Conservation (phyloP, 2,113 vertebrate species). For the Trinectes maculatus region DNA sequence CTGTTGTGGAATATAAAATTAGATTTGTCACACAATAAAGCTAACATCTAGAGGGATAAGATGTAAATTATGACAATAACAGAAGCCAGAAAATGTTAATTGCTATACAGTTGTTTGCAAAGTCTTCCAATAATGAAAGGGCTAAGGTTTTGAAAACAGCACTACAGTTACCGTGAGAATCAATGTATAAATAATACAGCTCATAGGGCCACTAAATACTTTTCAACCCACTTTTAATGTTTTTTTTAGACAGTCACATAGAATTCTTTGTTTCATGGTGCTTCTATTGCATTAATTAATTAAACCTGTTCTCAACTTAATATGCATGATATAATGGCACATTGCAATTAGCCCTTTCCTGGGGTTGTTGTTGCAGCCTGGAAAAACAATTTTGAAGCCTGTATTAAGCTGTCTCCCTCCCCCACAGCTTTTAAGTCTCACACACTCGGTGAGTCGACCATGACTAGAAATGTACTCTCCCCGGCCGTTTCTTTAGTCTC, state of each 20-base stretch:
- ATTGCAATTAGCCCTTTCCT: slow-evolving; percentile 13
- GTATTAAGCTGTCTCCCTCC: slow-evolving; percentile 8
- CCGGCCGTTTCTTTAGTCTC: slow-evolving; percentile 22
- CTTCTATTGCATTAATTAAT: slow-evolving; percentile 20
- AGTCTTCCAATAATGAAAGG: slow-evolving; percentile 8
- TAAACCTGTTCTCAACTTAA: slow-evolving; percentile 14
- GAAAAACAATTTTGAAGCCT: slow-evolving; percentile 11
- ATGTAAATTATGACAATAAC: slow-evolving; percentile 9
- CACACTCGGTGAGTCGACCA: not conserved
- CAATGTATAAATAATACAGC: not conserved
- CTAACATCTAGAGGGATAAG: slow-evolving; percentile 1
- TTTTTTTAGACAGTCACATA: slow-evolving; percentile 24
- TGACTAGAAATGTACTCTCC: slow-evolving; percentile 2
- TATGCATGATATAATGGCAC: slow-evolving; percentile 3
- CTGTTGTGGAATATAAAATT: not conserved
- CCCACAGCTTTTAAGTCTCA: slow-evolving; percentile 14
- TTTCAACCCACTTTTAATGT: not conserved
- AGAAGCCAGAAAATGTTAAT: slow-evolving; percentile 16
- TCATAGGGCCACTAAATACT: slow-evolving; percentile 9
- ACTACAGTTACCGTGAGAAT: slow-evolving; percentile 4
- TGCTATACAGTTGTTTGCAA: not conserved
- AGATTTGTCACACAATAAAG: not conserved
- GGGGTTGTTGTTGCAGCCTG: slow-evolving; percentile 3
- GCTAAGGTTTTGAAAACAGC: slow-evolving; percentile 10
- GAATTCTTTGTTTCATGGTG: slow-evolving; percentile 18